phyloP scores from a whole-genome alignment of 1,140 invertebrate species.

The Aphaenogaster floridana region DNA sequence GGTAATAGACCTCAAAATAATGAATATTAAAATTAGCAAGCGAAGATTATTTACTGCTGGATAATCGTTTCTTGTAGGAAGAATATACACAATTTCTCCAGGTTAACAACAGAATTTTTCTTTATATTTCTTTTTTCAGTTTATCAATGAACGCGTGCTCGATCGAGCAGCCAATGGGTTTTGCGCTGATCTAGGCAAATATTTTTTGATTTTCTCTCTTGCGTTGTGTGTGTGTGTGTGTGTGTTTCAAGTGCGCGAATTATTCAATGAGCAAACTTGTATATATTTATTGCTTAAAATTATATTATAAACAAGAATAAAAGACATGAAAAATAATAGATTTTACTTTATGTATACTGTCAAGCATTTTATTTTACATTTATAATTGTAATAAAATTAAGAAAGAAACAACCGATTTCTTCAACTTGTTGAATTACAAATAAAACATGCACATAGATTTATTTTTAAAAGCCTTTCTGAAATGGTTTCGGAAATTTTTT shows the following conservation, averaged over 20 bases:
- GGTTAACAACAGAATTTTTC: constrained; percentile 7
- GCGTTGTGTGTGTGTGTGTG: too few species aligned
- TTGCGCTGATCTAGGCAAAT: constrained; percentile 4
- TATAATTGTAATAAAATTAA: too few species aligned
- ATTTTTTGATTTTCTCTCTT: background rate
- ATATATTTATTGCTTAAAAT: too few species aligned
- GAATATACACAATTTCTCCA: background rate
- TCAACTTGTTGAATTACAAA: too few species aligned
- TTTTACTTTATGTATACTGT: too few species aligned
- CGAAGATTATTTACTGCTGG: background rate
- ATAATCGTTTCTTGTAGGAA: background rate
- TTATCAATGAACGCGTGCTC: background rate
- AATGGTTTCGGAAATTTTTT: too few species aligned
- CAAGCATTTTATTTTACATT: too few species aligned
- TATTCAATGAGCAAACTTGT: background rate
- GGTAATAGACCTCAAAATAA: background rate
- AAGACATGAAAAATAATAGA: too few species aligned
- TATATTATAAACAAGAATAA: too few species aligned
- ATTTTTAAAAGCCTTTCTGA: too few species aligned
- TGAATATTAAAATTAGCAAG: background rate
- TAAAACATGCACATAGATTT: too few species aligned
- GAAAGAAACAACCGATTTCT: too few species aligned
- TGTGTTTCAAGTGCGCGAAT: background rate
- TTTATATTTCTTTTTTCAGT: background rate
- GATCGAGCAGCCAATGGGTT: background rate